These are phyloP conservation scores for Asobara japonica DNA, from an alignment of 1,140 invertebrate species.

Conservation along the genomic window DNA sequence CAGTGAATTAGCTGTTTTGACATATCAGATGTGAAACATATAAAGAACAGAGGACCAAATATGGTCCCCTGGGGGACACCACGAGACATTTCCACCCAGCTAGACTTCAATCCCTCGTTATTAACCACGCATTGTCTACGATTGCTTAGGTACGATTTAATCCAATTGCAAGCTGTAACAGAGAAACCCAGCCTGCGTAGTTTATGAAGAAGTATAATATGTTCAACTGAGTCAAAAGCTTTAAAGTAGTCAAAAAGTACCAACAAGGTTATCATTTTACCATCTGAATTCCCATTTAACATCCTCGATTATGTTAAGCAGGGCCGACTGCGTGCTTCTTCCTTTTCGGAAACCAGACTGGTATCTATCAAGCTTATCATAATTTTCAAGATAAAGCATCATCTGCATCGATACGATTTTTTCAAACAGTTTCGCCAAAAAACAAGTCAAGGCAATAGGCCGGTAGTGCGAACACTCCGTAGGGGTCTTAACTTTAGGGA, in stretches of 20 bases:
- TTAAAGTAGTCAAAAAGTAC: slow-evolving; percentile 42
- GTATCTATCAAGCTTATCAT: background rate
- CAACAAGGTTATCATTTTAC: slow-evolving; percentile 24
- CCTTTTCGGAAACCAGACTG: slow-evolving; percentile 33
- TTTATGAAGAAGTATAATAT: slow-evolving; percentile 19
- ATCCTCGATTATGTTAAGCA: slow-evolving; percentile 32
- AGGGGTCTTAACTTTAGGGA: background rate
- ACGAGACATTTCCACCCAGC: background rate
- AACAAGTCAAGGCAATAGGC: background rate
- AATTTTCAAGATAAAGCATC: background rate
- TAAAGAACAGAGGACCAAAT: too few relatives aligned
- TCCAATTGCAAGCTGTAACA: background rate
- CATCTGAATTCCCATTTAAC: slow-evolving; percentile 21
- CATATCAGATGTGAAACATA: background rate
- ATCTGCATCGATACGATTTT: slow-evolving; percentile 6
- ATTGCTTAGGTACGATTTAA: background rate
- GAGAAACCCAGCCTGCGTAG: background rate
- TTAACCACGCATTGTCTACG: background rate
- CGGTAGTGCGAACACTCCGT: background rate
- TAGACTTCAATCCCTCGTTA: background rate
- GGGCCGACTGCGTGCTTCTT: slow-evolving; percentile 28
- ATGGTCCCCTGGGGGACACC: slow-evolving; percentile 6
- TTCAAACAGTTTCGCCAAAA: slow-evolving; percentile 21
- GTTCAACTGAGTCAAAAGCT: too few relatives aligned
- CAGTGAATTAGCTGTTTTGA: background rate